Conservation (phyloP, 2,797 vertebrate species). For the Anguilla pacifica region DNA sequence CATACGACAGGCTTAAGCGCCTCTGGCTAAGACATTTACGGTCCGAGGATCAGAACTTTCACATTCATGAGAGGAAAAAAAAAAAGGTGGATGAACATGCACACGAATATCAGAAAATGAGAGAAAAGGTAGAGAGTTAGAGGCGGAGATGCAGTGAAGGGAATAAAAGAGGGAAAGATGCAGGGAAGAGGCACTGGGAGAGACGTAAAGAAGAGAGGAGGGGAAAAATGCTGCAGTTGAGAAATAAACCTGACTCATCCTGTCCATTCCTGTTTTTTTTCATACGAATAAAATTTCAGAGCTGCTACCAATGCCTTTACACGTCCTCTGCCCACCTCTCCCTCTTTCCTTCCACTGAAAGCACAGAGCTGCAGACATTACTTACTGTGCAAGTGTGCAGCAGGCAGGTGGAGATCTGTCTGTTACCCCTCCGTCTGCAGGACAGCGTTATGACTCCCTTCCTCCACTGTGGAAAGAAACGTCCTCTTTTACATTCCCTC, state of each 20-base stretch:
- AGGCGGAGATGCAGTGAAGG: neutral
- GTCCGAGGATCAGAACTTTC: neutral
- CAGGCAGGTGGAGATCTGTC: neutral
- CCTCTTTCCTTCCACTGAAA: neutral
- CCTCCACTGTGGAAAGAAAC: neutral
- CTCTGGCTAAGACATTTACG: neutral
- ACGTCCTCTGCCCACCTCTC: neutral
- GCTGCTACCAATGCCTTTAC: neutral
- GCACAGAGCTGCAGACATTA: neutral
- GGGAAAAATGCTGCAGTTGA: neutral
- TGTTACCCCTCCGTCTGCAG: too few relatives aligned
- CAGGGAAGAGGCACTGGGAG: neutral
- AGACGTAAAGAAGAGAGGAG: neutral
- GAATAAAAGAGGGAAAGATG: neutral
- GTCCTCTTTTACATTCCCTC: neutral
- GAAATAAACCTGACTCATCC: neutral
- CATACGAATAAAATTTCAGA: neutral
- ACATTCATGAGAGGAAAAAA: neutral
- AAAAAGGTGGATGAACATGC: neutral
- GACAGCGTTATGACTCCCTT: neutral
- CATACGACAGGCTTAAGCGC: neutral
- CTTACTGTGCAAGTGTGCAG: neutral
- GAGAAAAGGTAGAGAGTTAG: neutral
- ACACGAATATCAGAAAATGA: neutral
- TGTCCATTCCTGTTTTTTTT: neutral